Evolutionary conservation across 2,888 invertebrate species (phyloP).

Genomic region (Tanypteryx hageni): DNA sequence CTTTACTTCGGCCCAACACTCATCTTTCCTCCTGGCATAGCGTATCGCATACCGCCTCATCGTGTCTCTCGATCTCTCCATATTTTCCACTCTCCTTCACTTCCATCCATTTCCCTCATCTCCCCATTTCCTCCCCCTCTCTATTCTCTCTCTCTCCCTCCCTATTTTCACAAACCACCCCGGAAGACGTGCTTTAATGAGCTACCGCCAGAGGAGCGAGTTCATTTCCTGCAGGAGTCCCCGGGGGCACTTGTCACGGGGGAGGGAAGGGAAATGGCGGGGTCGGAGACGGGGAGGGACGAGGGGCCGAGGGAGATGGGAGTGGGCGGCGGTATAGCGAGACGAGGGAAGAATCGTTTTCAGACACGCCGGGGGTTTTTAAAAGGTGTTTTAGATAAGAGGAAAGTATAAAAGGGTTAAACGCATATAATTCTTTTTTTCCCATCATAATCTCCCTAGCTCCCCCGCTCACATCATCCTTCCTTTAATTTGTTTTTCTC

Average conservation of each 20-base stretch:
- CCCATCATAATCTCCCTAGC: no score
- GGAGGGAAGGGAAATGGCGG: not conserved
- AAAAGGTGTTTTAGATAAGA: not conserved
- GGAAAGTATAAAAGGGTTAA: not conserved
- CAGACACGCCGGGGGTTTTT: not conserved
- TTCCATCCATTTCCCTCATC: not conserved
- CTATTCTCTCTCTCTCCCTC: not conserved
- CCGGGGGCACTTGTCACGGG: constrained; percentile 41
- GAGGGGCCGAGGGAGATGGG: not conserved
- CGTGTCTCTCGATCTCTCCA: no score
- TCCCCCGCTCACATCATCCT: no score
- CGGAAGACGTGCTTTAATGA: constrained; percentile 51
- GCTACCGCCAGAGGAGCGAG: constrained; percentile 14
- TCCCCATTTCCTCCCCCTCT: no score
- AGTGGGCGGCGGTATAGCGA: not conserved
- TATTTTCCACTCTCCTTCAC: not conserved
- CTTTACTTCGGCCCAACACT: no score
- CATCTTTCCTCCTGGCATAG: no score
- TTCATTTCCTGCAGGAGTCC: constrained; percentile 50
- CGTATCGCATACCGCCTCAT: no score
- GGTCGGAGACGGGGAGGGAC: not conserved
- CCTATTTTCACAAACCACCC: constrained; percentile 25
- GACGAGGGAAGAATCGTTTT: not conserved
- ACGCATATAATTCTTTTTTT: not conserved
- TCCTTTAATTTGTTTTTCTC: no score